Conservation (phyloP, 2,113 vertebrate genomes). For the Hucho hucho region DNA sequence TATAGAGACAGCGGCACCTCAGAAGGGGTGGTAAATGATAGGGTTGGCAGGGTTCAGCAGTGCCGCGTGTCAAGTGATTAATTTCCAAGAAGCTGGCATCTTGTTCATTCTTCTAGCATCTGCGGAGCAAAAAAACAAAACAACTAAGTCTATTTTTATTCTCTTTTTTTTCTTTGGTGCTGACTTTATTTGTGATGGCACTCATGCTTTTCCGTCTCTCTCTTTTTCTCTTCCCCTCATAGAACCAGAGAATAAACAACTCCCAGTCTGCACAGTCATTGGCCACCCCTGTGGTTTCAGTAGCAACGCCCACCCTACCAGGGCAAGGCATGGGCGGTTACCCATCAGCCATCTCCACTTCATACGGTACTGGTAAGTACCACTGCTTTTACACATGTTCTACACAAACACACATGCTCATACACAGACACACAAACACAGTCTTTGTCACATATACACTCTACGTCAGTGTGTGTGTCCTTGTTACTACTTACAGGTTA, state of each 20-base stretch:
- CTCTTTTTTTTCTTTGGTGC: conserved; percentile 40
- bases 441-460: not conserved
- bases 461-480: no score
- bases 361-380: conserved; percentile 96
- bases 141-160: conserved; percentile 7
- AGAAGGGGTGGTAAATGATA: conserved; percentile 93
- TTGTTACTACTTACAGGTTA: no score
- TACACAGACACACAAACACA: not conserved
- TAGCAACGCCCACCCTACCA: conserved; percentile 98
- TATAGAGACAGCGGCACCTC: conserved; percentile 92
- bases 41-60: conserved; percentile 91
- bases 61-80: conserved; percentile 91
- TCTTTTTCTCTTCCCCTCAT: conserved; percentile 52
- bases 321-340: conserved; percentile 99
- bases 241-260: conserved; percentile 99
- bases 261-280: conserved; percentile 99
- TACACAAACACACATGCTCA: not conserved
- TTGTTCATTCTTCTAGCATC: conserved; percentile 71
- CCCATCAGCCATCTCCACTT: conserved; percentile 98
- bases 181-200: conserved; percentile 16
- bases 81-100: conserved; percentile 80
- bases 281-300: conserved; percentile 98
- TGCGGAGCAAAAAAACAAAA: conserved; percentile 57
- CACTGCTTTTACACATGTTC: conserved; percentile 11
- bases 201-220: conserved; percentile 28